These are phyloP conservation scores for Microtus richardsoni DNA, from an alignment of 2,113 vertebrate species.

Conservation along the genomic window DNA sequence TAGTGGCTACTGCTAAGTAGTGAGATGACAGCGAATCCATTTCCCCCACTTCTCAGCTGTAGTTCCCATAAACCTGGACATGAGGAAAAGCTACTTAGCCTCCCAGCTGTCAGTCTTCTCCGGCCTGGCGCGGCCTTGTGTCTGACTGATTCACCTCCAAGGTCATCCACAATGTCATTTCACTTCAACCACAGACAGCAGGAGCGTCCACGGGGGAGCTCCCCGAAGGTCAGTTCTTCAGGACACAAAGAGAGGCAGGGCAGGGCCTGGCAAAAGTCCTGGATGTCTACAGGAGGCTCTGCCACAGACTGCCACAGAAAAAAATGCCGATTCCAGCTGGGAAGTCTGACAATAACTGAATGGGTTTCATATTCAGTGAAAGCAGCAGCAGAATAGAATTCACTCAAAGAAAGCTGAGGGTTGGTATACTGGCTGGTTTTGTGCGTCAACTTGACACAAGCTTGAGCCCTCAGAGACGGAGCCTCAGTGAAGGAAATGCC, in stretches of 20 bases:
- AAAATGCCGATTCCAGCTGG: not conserved
- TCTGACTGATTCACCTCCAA: not conserved
- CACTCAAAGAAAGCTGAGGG: not conserved
- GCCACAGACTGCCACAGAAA: not conserved
- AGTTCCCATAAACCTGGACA: not conserved
- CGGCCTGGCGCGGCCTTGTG: not conserved
- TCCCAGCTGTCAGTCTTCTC: not conserved
- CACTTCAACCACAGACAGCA: not conserved
- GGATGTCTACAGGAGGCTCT: not conserved
- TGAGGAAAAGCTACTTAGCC: not conserved
- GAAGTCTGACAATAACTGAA: not conserved
- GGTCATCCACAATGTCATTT: not conserved
- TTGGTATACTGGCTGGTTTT: not conserved
- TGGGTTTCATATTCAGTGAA: not conserved
- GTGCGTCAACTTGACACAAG: not conserved
- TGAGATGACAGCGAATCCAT: not conserved
- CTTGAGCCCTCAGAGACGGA: not conserved
- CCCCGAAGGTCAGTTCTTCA: not conserved
- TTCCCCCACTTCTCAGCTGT: not conserved
- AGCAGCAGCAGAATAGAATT: not conserved
- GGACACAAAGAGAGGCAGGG: not conserved
- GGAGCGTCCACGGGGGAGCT: not conserved
- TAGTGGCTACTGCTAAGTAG: not conserved
- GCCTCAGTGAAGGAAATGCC: not conserved
- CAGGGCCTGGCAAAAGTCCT: rapidly evolving